A percentile compares a stretch with the other conserved stretches of the same genome.
These are phyloP conservation scores for Microcebus murinus DNA, from an alignment of 2,113 vertebrate species.

Conservation along the genomic window DNA sequence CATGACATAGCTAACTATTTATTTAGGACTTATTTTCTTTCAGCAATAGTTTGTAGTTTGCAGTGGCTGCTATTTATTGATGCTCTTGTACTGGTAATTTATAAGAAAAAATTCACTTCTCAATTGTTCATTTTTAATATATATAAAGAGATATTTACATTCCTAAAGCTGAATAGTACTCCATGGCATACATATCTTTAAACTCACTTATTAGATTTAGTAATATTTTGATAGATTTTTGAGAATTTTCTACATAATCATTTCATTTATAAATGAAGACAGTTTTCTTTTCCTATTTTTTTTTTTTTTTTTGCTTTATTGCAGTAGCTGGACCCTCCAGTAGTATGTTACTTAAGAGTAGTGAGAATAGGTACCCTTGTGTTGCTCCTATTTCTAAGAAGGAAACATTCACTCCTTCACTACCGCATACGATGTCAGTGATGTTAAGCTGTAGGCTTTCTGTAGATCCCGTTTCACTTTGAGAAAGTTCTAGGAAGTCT, in stretches of 20 bases:
- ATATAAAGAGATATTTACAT: background rate
- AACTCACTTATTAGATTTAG: background rate
- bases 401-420: background rate
- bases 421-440: too few relatives aligned
- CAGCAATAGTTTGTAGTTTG: background rate
- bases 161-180: too few relatives aligned
- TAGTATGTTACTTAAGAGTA: background rate
- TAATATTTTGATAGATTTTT: background rate
- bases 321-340: background rate
- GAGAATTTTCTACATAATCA: background rate
- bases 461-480: background rate
- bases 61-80: background rate
- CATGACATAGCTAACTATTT: background rate
- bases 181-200: background rate
- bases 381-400: background rate
- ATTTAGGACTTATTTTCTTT: background rate
- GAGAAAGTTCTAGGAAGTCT: background rate
- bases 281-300: background rate
- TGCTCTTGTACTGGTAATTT: background rate
- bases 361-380: background rate
- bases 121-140: background rate
- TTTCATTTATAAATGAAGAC: background rate
- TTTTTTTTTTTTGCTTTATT: background rate
- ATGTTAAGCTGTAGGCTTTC: background rate
- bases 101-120: too few relatives aligned